Percentiles rank a stretch among this genome's conserved stretches.
phyloP scores from a whole-genome alignment of 2,888 invertebrate species.

The Drosophila prolongata region DNA sequence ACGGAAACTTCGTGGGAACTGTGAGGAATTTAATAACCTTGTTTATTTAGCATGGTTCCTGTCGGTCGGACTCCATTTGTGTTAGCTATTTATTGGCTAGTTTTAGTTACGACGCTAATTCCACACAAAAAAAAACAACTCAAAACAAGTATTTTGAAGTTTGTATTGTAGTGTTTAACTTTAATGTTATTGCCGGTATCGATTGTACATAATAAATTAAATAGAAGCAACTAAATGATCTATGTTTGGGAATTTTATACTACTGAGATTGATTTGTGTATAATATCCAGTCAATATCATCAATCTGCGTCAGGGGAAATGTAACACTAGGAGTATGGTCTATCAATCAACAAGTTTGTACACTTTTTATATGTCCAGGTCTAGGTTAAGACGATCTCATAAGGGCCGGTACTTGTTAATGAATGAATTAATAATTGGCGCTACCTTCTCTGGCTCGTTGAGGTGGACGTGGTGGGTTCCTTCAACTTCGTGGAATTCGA shows the following conservation, averaged over 20 bases:
- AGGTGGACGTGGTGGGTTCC: conserved; percentile 92
- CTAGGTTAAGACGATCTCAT: conserved; percentile 22
- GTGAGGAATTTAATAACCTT: conserved; percentile 8
- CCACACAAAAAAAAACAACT: conserved; percentile 45
- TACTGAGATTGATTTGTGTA: conserved; percentile 2
- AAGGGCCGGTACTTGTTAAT: conserved; percentile 85
- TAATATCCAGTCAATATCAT: conserved; percentile 40
- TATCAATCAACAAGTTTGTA: conserved; percentile 29
- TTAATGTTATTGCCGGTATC: conserved; percentile 73
- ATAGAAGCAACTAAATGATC: conserved; percentile 52
- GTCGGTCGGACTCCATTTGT: conserved; percentile 19
- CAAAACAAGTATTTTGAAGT: conserved; percentile 50
- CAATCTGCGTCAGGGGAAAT: conserved; percentile 16
- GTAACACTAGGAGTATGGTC: not conserved
- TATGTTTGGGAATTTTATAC: conserved; percentile 1
- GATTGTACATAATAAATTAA: conserved; percentile 67
- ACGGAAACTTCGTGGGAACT: not conserved
- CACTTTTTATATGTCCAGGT: conserved; percentile 11
- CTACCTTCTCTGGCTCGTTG: conserved; percentile 87
- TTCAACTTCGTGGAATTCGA: conserved; percentile 87
- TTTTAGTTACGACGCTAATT: conserved; percentile 61
- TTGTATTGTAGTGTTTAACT: conserved; percentile 60
- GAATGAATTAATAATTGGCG: conserved; percentile 86
- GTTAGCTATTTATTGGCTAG: conserved; percentile 56
- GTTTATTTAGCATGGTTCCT: conserved; percentile 8